Evolutionary conservation across 2,888 invertebrate species (phyloP).

Genomic region (Ichneumoninae sp.): DNA sequence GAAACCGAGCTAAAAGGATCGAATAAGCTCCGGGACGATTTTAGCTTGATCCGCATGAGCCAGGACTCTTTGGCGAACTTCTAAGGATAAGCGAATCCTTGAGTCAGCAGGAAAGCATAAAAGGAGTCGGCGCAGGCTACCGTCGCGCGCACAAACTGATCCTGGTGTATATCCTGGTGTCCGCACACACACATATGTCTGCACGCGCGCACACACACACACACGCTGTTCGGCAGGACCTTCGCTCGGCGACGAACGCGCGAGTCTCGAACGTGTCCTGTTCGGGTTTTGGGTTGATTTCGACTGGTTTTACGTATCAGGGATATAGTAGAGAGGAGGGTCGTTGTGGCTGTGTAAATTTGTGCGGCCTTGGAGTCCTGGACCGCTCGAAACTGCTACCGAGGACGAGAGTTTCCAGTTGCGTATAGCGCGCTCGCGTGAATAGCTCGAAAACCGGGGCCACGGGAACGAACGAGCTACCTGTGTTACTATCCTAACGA

Average conservation of each 20-base stretch:
- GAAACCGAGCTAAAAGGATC: neutral
- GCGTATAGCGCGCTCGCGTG: conserved; percentile 6
- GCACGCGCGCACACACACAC: neutral
- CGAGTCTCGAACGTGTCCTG: conserved; percentile 53
- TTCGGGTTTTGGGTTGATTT: conserved; percentile 75
- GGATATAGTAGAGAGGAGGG: conserved; percentile 68
- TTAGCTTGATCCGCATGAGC: conserved; percentile 36
- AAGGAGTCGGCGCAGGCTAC: conserved; percentile 70
- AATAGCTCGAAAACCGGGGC: neutral
- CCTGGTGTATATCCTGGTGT: neutral
- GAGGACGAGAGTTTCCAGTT: conserved; percentile 25
- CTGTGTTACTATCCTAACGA: conserved; percentile 26
- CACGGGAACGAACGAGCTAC: conserved; percentile 14
- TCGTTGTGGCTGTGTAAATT: conserved; percentile 5
- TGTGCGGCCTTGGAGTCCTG: conserved; percentile 28
- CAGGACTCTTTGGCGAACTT: conserved; percentile 71
- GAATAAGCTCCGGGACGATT: conserved; percentile 29
- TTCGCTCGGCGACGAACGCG: conserved; percentile 42
- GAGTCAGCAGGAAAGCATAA: conserved; percentile 81
- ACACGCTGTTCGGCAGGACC: conserved; percentile 58
- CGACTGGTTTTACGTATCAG: conserved; percentile 78
- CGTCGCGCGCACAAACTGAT: conserved; percentile 43
- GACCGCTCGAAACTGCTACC: conserved; percentile 12
- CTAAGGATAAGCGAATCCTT: conserved; percentile 83
- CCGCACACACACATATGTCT: neutral